Percentiles rank a stretch among this genome's conserved stretches.
Evolutionary conservation across 2,113 vertebrate species (phyloP).

Genomic region (Poeciliopsis retropinna): DNA sequence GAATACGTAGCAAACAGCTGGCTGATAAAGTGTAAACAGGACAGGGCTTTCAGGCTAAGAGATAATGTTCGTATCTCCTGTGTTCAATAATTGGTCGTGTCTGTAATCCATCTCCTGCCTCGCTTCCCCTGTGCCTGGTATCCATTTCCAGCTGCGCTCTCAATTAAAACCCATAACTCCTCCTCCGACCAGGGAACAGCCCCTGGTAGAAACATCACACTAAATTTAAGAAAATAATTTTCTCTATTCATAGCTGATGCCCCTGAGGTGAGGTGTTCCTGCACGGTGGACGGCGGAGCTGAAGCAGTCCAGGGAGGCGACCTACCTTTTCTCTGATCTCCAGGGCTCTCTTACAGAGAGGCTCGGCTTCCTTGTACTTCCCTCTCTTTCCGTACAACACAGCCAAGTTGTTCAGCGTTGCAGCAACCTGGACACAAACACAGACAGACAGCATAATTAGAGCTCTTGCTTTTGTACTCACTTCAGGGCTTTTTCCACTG

Average conservation of each 20-base stretch:
- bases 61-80: constrained; percentile 21
- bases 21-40: constrained; percentile 54
- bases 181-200: constrained; percentile 10
- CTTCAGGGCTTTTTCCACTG: background rate
- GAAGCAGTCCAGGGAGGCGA: constrained; percentile 23
- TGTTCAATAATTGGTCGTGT: constrained; percentile 18
- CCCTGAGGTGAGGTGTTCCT: constrained; percentile 20
- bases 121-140: constrained; percentile 4
- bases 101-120: constrained; percentile 9
- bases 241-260: constrained; percentile 44
- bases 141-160: constrained; percentile 53
- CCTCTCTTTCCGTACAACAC: constrained; percentile 97
- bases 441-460: constrained; percentile 3
- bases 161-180: constrained; percentile 60
- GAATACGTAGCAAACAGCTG: constrained; percentile 54
- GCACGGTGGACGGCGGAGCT: background rate
- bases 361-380: constrained; percentile 98
- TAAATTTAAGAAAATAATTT: constrained; percentile 52
- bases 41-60: constrained; percentile 43
- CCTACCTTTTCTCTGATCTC: constrained; percentile 98
- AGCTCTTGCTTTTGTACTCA: background rate
- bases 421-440: constrained; percentile 87
- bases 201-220: constrained; percentile 33
- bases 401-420: constrained; percentile 96
- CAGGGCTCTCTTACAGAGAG: constrained; percentile 94